Evolutionary conservation across 2,888 invertebrate species (phyloP).

Genomic region (Pinctada fucata): DNA sequence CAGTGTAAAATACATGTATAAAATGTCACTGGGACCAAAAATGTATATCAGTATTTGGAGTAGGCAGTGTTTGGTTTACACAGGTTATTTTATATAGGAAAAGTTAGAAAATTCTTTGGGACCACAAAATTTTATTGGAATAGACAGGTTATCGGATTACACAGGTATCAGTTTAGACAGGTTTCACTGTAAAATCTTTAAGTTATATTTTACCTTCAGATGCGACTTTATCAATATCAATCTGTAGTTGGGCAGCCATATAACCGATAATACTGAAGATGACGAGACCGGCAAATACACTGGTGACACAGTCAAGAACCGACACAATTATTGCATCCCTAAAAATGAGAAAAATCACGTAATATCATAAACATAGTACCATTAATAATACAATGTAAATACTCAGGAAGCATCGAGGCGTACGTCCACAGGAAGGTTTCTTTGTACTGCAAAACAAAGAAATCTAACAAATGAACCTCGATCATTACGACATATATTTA

Average conservation of each 20-base stretch:
- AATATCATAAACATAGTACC: background rate
- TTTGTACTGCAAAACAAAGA: background rate
- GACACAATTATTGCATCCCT: conserved; percentile 73
- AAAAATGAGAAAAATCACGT: conserved; percentile 25
- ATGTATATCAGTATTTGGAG: too few relatives aligned
- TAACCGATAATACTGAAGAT: conserved; percentile 75
- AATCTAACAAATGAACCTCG: background rate
- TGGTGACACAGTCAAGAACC: conserved; percentile 71
- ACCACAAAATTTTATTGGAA: too few relatives aligned
- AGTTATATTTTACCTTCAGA: conserved; percentile 58
- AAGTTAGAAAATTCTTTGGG: background rate
- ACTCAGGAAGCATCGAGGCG: too few relatives aligned
- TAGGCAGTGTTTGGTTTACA: too few relatives aligned
- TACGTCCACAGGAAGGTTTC: background rate
- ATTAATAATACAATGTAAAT: too few relatives aligned
- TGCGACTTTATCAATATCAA: conserved; percentile 66
- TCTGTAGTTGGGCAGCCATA: conserved; percentile 69
- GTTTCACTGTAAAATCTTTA: too few relatives aligned
- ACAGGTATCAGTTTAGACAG: too few relatives aligned
- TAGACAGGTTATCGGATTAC: too few relatives aligned
- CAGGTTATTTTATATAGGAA: too few relatives aligned
- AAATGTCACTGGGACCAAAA: too few relatives aligned
- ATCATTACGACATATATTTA: too few relatives aligned
- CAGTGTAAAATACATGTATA: too few relatives aligned
- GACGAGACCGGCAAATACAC: conserved; percentile 74